These are phyloP conservation scores for Silurus asotus DNA, from an alignment of 2,113 vertebrate genomes.

Conservation along the genomic window DNA sequence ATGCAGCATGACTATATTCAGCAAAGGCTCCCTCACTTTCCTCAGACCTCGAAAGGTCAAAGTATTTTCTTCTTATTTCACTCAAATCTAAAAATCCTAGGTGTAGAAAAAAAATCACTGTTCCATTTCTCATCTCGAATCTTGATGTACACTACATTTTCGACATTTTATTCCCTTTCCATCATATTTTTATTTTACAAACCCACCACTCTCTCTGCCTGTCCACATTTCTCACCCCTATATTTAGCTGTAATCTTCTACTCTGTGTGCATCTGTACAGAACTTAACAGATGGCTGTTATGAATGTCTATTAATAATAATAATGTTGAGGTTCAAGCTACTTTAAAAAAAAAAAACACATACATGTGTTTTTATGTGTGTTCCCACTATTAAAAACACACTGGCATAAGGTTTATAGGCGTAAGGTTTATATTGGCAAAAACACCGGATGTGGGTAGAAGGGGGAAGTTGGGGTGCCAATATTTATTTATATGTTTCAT, in stretches of 20 bases:
- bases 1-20: conserved; percentile 30
- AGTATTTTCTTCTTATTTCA: background rate
- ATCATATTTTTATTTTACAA: background rate
- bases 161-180: background rate
- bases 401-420: too few relatives aligned
- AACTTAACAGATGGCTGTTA: conserved; percentile 53
- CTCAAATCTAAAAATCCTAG: background rate
- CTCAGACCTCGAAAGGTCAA: background rate
- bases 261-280: conserved; percentile 49
- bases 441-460: background rate
- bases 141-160: background rate
- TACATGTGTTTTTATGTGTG: background rate
- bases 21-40: conserved; percentile 33
- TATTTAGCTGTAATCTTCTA: conserved; percentile 51
- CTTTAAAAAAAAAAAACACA: background rate
- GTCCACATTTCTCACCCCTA: conserved; percentile 23
- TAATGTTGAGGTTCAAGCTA: background rate
- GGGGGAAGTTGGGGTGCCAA: background rate
- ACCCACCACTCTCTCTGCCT: background rate
- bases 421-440: background rate
- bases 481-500: background rate
- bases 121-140: background rate
- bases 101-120: too few relatives aligned
- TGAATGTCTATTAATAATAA: background rate
- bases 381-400: background rate